Evolutionary conservation across 1,140 invertebrate species (phyloP), one percentile per base, ranked within the genome.

Genomic region (Steinernema feltiae): DNA sequence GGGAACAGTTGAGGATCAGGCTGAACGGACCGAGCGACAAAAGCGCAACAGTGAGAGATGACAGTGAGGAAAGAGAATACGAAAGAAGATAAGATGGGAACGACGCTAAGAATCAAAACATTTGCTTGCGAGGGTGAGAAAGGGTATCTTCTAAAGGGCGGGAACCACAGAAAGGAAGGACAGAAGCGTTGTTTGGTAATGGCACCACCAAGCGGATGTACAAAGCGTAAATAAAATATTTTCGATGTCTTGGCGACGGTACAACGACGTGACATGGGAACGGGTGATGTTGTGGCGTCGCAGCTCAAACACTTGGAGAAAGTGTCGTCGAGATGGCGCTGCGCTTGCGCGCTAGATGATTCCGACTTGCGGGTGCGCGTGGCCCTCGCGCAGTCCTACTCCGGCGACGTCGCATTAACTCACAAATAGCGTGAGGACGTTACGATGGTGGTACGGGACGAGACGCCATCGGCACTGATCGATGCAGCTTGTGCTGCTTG

Each of bases 381-480:
- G 53, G 53, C 53, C 53, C 53, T 63, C 24, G 53, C 15, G 12
- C 53, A 27, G 12, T 12, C 53, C 12, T n/a, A 63, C 53, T 63
- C 24, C 53, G 53, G 7, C 53, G 53, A 63, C 53, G 53, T 27
- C 53, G 53, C 53, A 63, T 63, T 63, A 63, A 63, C 53, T 63
- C 53, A 63, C 15, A 63, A 63, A 63, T 15, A 27, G 53, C 53
- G 41, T 12, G 41, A 46, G 41, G 41, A 46, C 41, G 41, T 63
- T 63, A 63, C 53, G 53, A 63, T 63, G 53, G 53, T 63, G 53
- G 53, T 63, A 46, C 41, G 41, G 41, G 41, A n/a, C 41, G 41
- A 46, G 7, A 46, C 41, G 15, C 15, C 53, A 63, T 27, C 24
- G 53, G 53, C 53, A 63, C 53, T 17, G 53, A 63, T 63, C 53